A percentile compares a stretch with the other conserved stretches of the same genome.
Evolutionary conservation across 2,888 invertebrate species (phyloP).

Genomic region (Entomobrya proxima): DNA sequence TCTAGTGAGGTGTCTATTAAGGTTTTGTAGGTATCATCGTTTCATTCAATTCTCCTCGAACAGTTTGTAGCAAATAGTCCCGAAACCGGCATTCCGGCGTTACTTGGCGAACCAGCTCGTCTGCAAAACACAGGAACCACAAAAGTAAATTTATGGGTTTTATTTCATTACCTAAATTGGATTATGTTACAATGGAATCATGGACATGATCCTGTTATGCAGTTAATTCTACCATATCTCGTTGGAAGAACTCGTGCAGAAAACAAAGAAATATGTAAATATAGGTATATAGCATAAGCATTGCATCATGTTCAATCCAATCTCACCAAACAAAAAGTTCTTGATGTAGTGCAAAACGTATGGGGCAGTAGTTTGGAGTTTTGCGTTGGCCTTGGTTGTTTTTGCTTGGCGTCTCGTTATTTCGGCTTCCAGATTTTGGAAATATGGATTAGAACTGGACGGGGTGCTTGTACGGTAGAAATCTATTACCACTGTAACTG

Average conservation of each 20-base stretch:
- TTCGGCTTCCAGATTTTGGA: conserved; percentile 47
- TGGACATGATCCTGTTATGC: too few relatives aligned
- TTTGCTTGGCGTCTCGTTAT: conserved; percentile 47
- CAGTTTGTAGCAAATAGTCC: conserved; percentile 55
- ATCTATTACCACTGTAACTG: conserved; percentile 7
- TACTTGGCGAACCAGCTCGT: conserved; percentile 62
- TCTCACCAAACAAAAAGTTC: conserved; percentile 64
- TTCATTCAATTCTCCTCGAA: conserved; percentile 62
- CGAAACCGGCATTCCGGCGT: conserved; percentile 43
- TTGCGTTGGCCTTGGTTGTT: conserved; percentile 39
- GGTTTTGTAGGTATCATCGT: conserved; percentile 57
- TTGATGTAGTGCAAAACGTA: conserved; percentile 62
- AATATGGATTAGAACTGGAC: conserved; percentile 34
- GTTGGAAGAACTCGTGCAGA: too few relatives aligned
- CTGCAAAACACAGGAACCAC: not conserved
- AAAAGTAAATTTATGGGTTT: not conserved
- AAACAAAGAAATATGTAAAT: too few relatives aligned
- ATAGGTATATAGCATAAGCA: too few relatives aligned
- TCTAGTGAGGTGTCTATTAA: conserved; percentile 57
- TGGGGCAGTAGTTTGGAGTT: conserved; percentile 52
- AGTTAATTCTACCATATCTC: too few relatives aligned
- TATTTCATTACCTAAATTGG: not conserved
- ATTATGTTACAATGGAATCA: not conserved
- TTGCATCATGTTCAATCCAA: too few relatives aligned
- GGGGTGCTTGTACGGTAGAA: conserved; percentile 48